Evolutionary conservation across 2,797 vertebrate species (phyloP).

Genomic region (Streptopelia turtur): DNA sequence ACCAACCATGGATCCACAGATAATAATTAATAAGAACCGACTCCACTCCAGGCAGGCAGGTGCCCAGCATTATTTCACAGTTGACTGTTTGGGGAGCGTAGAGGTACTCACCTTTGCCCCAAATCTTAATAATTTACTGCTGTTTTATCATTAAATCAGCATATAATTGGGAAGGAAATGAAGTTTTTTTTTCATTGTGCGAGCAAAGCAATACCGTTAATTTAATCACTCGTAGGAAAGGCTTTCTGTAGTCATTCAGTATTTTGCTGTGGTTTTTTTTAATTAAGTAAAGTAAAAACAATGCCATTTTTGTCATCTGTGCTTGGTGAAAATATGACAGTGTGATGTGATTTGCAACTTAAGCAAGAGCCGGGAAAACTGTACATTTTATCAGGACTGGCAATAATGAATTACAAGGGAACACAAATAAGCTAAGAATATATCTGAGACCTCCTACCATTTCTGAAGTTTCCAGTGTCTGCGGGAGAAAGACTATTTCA

Average conservation of each 20-base stretch:
- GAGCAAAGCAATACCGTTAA: conserved; percentile 49
- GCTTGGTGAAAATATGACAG: conserved; percentile 49
- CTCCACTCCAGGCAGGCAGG: conserved; percentile 57
- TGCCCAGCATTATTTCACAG: conserved; percentile 77
- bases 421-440: conserved; percentile 57
- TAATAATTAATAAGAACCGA: conserved; percentile 76
- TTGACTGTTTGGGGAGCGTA: conserved; percentile 67
- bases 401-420: conserved; percentile 57
- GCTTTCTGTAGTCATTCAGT: conserved; percentile 47
- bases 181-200: conserved; percentile 37
- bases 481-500: conserved; percentile 23
- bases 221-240: conserved; percentile 64
- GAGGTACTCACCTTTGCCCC: conserved; percentile 77
- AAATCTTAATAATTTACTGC: conserved; percentile 80
- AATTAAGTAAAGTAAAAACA: conserved; percentile 71
- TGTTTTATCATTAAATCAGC: conserved; percentile 80
- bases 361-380: conserved; percentile 12
- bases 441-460: conserved; percentile 67
- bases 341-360: conserved; percentile 58
- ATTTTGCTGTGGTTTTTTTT: conserved; percentile 53
- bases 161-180: conserved; percentile 78
- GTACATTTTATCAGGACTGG: conserved; percentile 17
- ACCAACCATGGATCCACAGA: conserved; percentile 65
- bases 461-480: conserved; percentile 33
- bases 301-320: conserved; percentile 62